A percentile compares a stretch with the other conserved stretches of the same genome.
Conservation (phyloP, 2,113 vertebrate genomes). For the Cathartes aura region DNA sequence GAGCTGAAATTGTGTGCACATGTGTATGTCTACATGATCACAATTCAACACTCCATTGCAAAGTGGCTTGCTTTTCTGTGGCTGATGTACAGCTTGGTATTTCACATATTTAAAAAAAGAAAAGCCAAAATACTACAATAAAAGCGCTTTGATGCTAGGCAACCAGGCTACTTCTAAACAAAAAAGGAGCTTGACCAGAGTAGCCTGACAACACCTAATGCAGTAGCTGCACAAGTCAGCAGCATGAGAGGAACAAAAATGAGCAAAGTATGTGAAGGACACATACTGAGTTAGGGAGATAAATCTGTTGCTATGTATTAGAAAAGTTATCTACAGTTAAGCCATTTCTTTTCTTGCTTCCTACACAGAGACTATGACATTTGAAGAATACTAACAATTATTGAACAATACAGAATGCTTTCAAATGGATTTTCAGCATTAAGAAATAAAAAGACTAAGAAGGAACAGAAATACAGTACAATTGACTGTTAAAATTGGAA, state of each 20-base stretch:
- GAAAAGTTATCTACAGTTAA: not conserved
- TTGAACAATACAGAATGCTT: not conserved
- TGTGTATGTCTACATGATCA: rapidly evolving
- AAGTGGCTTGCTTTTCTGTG: not conserved
- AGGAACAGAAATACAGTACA: not conserved
- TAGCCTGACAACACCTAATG: not conserved
- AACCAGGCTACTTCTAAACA: not conserved
- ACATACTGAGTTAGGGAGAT: not conserved
- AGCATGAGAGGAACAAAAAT: not conserved
- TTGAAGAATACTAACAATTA: not conserved
- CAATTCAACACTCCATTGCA: not conserved
- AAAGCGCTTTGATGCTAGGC: not conserved
- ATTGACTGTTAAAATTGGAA: not conserved
- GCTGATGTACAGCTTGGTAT: not conserved
- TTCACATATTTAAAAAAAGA: not conserved
- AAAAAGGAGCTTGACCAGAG: not conserved
- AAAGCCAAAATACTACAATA: not conserved
- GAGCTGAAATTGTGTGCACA: not conserved
- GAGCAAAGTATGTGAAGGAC: not conserved
- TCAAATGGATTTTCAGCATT: not conserved
- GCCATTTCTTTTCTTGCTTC: not conserved
- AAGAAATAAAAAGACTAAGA: not conserved
- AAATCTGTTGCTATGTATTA: not conserved
- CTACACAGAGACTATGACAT: not conserved
- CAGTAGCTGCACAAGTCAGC: not conserved